A percentile compares a stretch with the other conserved stretches of the same genome.
phyloP scores from a whole-genome alignment of 2,113 vertebrate species.

The Gymnarchus niloticus region DNA sequence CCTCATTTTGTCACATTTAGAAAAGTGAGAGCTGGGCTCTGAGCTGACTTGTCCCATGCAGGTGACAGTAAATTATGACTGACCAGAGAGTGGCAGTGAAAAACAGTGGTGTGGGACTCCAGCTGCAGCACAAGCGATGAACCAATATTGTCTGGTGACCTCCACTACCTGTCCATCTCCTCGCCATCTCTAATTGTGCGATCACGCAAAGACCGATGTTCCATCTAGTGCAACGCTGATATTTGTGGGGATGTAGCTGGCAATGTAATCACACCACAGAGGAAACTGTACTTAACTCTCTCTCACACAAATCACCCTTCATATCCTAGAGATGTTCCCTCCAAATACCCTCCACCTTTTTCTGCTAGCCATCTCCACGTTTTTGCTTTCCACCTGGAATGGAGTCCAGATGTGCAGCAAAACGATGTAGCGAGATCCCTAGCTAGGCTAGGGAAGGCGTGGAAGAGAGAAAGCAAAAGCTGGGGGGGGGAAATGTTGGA shows the following conservation, averaged over 20 bases:
- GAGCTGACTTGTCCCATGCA: neutral
- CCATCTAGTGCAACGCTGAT: neutral
- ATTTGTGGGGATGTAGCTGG: neutral
- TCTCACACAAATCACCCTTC: neutral
- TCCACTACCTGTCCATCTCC: neutral
- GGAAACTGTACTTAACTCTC: slow-evolving; percentile 2
- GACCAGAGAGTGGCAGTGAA: neutral
- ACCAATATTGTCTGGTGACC: neutral
- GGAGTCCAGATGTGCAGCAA: slow-evolving; percentile 65
- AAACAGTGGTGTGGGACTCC: neutral
- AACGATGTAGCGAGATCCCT: slow-evolving; percentile 27
- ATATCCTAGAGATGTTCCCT: neutral
- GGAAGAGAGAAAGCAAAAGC: slow-evolving; percentile 26
- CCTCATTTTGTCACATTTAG: neutral
- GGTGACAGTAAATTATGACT: neutral
- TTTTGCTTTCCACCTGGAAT: slow-evolving; percentile 65
- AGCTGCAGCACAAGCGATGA: neutral
- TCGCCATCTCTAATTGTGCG: neutral
- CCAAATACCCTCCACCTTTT: slow-evolving; percentile 27
- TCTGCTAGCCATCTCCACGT: slow-evolving; percentile 28
- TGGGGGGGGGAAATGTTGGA: slow-evolving; percentile 58
- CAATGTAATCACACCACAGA: neutral
- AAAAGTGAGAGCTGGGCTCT: neutral
- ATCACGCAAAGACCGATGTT: slow-evolving; percentile 12
- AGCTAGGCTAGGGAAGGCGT: slow-evolving; percentile 19